Evolutionary conservation across 2,797 vertebrate genomes (phyloP).

Genomic region (Tauraco hartlaubi): DNA sequence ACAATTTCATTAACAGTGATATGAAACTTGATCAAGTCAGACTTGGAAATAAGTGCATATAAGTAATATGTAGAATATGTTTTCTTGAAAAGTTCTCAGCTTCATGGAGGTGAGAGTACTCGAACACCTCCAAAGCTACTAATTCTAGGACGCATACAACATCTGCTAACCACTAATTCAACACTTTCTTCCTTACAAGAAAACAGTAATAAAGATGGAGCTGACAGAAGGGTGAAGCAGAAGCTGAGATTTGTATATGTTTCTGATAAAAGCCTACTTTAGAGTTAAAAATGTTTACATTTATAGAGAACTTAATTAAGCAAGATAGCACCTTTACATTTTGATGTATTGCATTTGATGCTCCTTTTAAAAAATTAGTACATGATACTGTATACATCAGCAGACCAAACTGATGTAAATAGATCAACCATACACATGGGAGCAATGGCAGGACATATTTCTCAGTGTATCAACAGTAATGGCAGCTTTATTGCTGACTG

Average conservation of each 20-base stretch:
- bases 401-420: not conserved
- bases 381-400: not conserved
- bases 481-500: not conserved
- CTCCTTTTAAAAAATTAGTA: not conserved
- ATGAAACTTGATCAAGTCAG: not conserved
- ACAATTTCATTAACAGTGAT: not conserved
- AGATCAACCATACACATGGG: not conserved
- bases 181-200: not conserved
- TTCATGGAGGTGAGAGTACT: not conserved
- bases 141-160: not conserved
- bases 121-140: not conserved
- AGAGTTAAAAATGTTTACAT: not conserved
- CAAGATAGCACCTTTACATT: not conserved
- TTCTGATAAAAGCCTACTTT: not conserved
- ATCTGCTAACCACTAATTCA: not conserved
- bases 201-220: not conserved
- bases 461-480: not conserved
- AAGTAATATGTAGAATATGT: not conserved
- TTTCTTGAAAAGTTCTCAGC: not conserved
- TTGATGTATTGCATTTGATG: fast-evolving
- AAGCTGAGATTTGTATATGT: not conserved
- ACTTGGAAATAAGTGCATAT: not conserved
- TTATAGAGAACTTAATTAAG: not conserved
- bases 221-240: not conserved
- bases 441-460: not conserved